phyloP scores from a whole-genome alignment of 2,113 vertebrate genomes.

The Stomatorhinus ivindoensis region DNA sequence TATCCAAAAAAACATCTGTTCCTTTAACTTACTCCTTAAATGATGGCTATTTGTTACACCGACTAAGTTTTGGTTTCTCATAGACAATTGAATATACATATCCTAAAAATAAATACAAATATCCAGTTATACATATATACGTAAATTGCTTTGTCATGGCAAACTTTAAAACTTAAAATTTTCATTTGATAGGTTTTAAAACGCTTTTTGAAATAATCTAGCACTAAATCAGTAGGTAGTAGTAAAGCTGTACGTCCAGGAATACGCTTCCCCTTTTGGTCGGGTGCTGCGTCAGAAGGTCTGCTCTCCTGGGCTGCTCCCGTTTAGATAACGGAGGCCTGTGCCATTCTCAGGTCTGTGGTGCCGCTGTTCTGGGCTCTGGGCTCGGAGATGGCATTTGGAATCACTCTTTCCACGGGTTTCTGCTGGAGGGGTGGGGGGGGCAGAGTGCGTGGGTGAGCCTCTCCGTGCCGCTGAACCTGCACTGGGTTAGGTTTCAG shows the following conservation, averaged over 20 bases:
- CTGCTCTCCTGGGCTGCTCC: background rate
- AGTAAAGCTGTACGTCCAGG: background rate
- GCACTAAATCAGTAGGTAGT: background rate
- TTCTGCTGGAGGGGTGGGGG: background rate
- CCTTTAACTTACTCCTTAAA: background rate
- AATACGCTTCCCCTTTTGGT: constrained; percentile 3
- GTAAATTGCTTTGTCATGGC: background rate
- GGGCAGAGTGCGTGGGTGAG: background rate
- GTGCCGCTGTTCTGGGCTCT: background rate
- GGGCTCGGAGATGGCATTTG: background rate
- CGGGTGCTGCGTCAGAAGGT: background rate
- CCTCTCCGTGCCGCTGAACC: background rate
- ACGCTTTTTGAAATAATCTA: background rate
- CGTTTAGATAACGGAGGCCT: background rate
- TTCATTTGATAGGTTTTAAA: background rate
- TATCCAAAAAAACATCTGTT: background rate
- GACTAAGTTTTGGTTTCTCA: background rate
- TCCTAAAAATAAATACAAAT: background rate
- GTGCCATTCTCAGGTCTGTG: background rate
- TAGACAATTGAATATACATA: background rate
- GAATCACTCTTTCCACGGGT: background rate
- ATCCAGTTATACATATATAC: background rate
- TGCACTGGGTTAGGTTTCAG: background rate
- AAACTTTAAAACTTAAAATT: background rate
- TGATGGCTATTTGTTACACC: background rate